Evolutionary conservation across 2,797 vertebrate species (phyloP), one percentile per base, ranked within the genome.

Genomic region (Ceyx erithaca): DNA sequence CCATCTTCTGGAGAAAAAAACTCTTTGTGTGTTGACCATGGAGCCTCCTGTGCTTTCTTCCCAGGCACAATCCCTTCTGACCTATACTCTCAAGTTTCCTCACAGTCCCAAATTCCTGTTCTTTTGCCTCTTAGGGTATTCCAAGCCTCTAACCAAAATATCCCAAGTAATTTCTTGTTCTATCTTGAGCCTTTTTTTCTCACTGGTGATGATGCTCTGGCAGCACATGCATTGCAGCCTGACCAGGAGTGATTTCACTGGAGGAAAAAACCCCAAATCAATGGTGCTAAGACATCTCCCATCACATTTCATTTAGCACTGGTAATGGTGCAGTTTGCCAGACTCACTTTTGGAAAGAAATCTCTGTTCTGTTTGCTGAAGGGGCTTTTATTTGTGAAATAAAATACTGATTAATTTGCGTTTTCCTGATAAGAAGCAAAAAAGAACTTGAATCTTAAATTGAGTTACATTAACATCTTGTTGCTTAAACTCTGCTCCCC

Each of bases 381-480:
- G 23, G 48, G 84, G 68, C 14, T 73, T 67, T 80, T 73, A 70
- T 68, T 92, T 92, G 71, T 87, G 81, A 73, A 90, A 66, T 86
- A 66, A 69, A 87, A 70, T 63, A 31, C 17, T 79, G 23, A 85
- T 61, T 80, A 1, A 46, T 46, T 86, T 81, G 26, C 52, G 21
- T 28, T 85, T 87, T 57, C 6, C 48, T 62, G 16, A 19, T 76
- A 31, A n/a, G 48, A 75, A 62, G 26, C 28, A 52, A 69, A 83
- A 90, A 90, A n/a, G 49, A 88, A 49, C n/a, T 19, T 5, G 41
- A 37, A 43, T 40, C 28, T 83, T 83, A 70, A 85, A 31, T 14
- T 33, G 45, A 23, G 23, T 76, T 72, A 76, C 92, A 70, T 79
- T 4, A 90, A 51, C 25, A 63, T 72, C 14, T 80, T 58, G 64